These are phyloP conservation scores for Cyprinodon diabolis DNA, from an alignment of 2,797 vertebrate genomes.

Conservation along the genomic window DNA sequence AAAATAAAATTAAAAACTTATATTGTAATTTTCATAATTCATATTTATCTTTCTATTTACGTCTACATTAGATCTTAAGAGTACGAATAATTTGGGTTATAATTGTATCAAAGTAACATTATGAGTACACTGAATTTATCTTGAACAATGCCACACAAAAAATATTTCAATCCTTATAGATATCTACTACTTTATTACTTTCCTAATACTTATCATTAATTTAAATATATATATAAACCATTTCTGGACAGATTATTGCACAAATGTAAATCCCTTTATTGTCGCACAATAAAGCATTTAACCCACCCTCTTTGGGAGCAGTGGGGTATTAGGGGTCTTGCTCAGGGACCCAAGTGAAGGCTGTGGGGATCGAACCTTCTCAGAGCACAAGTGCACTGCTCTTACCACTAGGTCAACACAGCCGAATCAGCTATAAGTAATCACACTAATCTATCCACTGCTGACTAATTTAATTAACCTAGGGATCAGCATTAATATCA, in stretches of 20 bases:
- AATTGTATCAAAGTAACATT: neutral
- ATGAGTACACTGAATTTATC: neutral
- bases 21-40: too few relatives aligned
- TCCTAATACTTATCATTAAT: too few relatives aligned
- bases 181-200: neutral
- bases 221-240: neutral
- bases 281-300: too few relatives aligned
- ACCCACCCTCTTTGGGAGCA: too few relatives aligned
- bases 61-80: neutral
- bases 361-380: too few relatives aligned
- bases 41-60: neutral
- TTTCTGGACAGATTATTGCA: neutral
- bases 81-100: neutral
- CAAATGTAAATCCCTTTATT: too few relatives aligned
- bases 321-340: too few relatives aligned
- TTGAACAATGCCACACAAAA: neutral
- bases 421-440: neutral
- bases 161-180: neutral
- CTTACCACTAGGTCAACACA: too few relatives aligned
- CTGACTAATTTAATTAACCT: neutral
- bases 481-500: too few relatives aligned
- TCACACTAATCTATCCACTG: neutral
- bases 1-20: neutral
- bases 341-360: too few relatives aligned
- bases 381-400: too few relatives aligned